These are phyloP conservation scores for Netelia inedita DNA, from an alignment of 2,888 invertebrate species.

Conservation along the genomic window DNA sequence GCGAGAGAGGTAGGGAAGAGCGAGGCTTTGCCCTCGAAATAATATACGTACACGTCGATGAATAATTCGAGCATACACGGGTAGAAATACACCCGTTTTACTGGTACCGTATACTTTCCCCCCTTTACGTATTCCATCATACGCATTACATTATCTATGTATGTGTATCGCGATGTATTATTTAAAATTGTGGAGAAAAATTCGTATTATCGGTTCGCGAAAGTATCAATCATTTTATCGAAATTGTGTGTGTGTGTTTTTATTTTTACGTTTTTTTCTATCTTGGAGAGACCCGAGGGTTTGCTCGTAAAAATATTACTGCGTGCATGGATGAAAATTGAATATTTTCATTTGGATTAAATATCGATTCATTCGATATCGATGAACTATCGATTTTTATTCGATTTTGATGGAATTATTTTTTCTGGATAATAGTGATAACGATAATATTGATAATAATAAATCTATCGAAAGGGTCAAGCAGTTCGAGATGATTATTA, in stretches of 20 bases:
- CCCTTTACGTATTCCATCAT: not conserved
- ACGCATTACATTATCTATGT: conserved; percentile 1
- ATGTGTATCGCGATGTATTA: not conserved
- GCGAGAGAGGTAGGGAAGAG: no score
- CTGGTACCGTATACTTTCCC: not conserved
- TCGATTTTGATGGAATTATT: no score
- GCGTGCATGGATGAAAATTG: no score
- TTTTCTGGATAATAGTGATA: no score
- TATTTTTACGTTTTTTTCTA: not conserved
- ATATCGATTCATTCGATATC: no score
- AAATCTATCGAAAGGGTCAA: not conserved
- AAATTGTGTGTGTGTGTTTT: not conserved
- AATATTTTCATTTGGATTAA: no score
- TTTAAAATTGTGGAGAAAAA: not conserved
- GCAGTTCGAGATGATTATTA: conserved; percentile 10
- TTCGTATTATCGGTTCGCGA: conserved; percentile 3
- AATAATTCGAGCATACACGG: conserved; percentile 41
- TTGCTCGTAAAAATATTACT: no score
- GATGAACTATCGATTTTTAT: no score
- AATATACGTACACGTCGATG: conserved; percentile 47
- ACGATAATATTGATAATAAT: no score
- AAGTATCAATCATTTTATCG: not conserved
- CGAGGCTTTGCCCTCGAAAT: conserved; percentile 32
- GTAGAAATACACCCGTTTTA: not conserved
- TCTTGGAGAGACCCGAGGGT: not conserved